A percentile compares a stretch with the other conserved stretches of the same genome.
These are phyloP conservation scores for Calyptomena viridis DNA, from an alignment of 2,113 vertebrate species.

Conservation along the genomic window DNA sequence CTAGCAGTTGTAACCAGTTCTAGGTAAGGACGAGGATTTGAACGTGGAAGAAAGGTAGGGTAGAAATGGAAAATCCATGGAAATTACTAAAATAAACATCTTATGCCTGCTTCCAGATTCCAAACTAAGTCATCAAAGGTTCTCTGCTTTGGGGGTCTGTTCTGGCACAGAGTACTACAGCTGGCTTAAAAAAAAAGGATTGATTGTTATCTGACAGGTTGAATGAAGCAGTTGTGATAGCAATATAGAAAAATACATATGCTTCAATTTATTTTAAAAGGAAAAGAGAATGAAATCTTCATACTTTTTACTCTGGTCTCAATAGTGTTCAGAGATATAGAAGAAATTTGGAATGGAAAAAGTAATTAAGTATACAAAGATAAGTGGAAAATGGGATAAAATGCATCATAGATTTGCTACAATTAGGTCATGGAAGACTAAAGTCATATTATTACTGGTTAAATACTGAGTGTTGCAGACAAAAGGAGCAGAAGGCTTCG, in stretches of 20 bases:
- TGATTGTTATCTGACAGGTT: not conserved
- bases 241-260: not conserved
- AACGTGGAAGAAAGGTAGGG: not conserved
- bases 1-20: not conserved
- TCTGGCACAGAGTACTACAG: not conserved
- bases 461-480: not conserved
- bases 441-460: not conserved
- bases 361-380: not conserved
- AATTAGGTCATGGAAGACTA: slow-evolving; percentile 29
- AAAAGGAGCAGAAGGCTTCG: not conserved
- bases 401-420: not conserved
- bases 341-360: not conserved
- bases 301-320: not conserved
- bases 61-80: not conserved
- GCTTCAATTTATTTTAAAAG: not conserved
- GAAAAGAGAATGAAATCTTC: not conserved
- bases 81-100: not conserved
- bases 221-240: not conserved
- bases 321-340: not conserved
- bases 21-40: not conserved
- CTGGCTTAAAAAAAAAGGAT: not conserved
- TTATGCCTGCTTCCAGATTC: not conserved
- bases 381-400: slow-evolving; percentile 47
- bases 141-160: not conserved
- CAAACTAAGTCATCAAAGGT: not conserved